Evolutionary conservation across 1,140 invertebrate species (phyloP).

Genomic region (Cheumatopsyche charites): DNA sequence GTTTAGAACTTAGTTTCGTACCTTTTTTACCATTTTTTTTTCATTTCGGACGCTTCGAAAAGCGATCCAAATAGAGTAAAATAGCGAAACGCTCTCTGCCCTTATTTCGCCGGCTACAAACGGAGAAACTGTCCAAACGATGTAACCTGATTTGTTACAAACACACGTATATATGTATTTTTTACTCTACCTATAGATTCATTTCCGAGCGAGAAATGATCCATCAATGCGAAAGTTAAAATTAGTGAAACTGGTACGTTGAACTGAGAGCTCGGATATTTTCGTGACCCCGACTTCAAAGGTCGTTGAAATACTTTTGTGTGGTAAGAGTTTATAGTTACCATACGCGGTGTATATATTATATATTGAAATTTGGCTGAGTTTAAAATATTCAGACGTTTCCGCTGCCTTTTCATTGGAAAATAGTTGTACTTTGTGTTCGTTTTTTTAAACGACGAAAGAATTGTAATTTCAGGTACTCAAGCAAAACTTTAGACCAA

Average conservation of each 20-base stretch:
- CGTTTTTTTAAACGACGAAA: no score
- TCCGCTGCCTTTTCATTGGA: no score
- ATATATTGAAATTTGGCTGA: no score
- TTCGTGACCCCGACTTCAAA: conserved; percentile 31
- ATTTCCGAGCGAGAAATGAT: conserved; percentile 24
- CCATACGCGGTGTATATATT: background rate
- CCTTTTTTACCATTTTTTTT: background rate
- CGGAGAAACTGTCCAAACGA: conserved; percentile 29
- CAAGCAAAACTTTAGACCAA: no score
- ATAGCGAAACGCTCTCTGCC: background rate
- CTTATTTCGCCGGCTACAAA: conserved; percentile 3
- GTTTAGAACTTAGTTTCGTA: no score
- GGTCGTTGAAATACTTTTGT: conserved; percentile 32
- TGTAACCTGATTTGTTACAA: conserved; percentile 26
- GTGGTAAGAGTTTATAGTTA: conserved; percentile 25
- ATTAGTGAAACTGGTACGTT: conserved; percentile 37
- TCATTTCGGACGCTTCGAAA: conserved; percentile 3
- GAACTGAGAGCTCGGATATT: conserved; percentile 31
- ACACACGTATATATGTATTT: background rate
- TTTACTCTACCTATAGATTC: background rate
- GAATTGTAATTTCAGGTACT: no score
- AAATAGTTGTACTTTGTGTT: no score
- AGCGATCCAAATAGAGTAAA: conserved; percentile 22
- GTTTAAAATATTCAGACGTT: no score
- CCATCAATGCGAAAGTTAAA: conserved; percentile 37